A percentile compares a stretch with the other conserved stretches of the same genome.
Evolutionary conservation across 30 jellyfish, hydroid and myxozoan species (phyloP).

Genomic region (Aurelia sp.): DNA sequence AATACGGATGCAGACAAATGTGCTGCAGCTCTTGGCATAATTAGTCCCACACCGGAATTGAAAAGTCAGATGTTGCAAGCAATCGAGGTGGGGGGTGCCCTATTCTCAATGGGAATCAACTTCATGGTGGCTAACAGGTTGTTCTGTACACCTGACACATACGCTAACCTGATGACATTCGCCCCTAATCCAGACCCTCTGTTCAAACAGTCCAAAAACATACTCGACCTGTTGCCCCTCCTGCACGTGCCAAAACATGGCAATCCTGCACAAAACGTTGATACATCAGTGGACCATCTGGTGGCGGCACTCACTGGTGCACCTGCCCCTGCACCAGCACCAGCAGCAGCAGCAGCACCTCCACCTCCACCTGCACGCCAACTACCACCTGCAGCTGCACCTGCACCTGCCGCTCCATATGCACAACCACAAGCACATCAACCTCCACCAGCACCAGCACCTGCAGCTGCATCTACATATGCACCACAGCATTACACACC

Average conservation of each 20-base stretch:
- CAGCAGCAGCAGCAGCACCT: no score
- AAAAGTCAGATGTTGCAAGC: neutral
- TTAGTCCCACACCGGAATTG: neutral
- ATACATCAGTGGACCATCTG: no score
- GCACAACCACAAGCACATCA: no score
- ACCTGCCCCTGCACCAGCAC: no score
- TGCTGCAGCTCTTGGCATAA: neutral
- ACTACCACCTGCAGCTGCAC: no score
- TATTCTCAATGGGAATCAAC: slow-evolving; percentile 3
- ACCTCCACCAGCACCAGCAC: no score
- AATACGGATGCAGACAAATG: neutral
- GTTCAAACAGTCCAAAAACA: slow-evolving; percentile 13
- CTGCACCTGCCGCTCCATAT: no score
- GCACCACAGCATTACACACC: no score
- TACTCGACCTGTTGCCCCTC: slow-evolving; percentile 4
- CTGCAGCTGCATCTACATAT: no score
- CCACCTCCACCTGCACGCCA: no score
- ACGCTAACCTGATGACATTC: neutral
- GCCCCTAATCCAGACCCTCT: slow-evolving; percentile 25
- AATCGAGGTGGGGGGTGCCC: slow-evolving; percentile 19
- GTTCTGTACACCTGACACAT: neutral
- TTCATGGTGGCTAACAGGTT: slow-evolving; percentile 15
- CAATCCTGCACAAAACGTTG: no score
- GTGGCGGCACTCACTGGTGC: no score
- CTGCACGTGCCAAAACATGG: neutral